phyloP scores from a whole-genome alignment of 2,113 vertebrate species.

The Psettodes erumei region DNA sequence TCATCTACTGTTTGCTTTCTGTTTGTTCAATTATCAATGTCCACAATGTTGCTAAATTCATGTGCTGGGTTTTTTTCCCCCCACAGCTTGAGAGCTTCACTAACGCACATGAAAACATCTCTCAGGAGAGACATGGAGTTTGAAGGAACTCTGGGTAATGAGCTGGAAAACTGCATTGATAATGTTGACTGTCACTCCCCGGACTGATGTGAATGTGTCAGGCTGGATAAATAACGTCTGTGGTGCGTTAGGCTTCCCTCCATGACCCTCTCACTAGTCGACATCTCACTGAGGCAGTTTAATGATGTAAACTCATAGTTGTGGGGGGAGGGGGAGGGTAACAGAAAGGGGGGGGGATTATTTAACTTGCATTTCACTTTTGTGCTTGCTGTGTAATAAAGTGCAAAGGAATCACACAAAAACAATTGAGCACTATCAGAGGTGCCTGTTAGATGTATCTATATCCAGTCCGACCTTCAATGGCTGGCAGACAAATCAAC shows the following conservation, averaged over 20 bases:
- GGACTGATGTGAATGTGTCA: conserved; percentile 37
- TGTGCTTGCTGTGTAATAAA: conserved; percentile 11
- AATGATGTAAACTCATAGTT: conserved; percentile 40
- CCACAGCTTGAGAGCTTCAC: not conserved
- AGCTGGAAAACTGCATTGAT: conserved; percentile 61
- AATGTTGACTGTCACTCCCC: conserved; percentile 33
- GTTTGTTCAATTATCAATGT: conserved; percentile 55
- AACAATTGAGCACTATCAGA: not conserved
- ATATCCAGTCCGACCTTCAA: not conserved
- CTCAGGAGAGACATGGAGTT: conserved; percentile 17
- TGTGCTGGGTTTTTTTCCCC: conserved; percentile 1
- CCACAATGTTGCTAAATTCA: conserved; percentile 54
- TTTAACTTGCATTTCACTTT: conserved; percentile 6
- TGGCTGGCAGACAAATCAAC: conserved; percentile 1
- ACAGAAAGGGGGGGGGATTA: not conserved
- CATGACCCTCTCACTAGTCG: conserved; percentile 24
- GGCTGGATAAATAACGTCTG: conserved; percentile 43
- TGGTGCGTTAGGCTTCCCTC: conserved; percentile 20
- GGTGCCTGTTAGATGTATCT: not conserved
- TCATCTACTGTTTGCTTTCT: conserved; percentile 44
- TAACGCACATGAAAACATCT: conserved; percentile 25
- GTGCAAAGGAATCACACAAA: not conserved
- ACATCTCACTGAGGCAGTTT: conserved; percentile 30
- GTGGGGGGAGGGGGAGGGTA: not conserved
- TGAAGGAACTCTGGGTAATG: conserved; percentile 53